Evolutionary conservation across 1,140 invertebrate species (phyloP).

Genomic region (Idris sp.): DNA sequence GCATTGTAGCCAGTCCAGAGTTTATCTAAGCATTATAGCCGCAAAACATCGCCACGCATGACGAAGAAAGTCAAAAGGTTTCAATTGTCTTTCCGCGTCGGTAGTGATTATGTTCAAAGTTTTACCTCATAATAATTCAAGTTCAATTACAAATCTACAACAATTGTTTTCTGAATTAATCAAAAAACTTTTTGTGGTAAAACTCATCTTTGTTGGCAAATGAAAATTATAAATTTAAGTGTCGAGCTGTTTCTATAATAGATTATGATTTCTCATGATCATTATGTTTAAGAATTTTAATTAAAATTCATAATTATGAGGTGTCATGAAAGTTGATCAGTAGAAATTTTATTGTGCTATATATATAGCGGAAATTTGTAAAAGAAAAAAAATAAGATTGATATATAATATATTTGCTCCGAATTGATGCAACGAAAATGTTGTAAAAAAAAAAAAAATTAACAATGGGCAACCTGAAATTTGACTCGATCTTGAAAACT

Average conservation of each 20-base stretch:
- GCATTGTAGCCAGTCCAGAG: constrained; percentile 2
- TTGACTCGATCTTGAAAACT: not conserved
- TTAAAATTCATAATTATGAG: constrained; percentile 34
- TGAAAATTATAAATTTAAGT: not conserved
- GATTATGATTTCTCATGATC: constrained; percentile 36
- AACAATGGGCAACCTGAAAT: not conserved
- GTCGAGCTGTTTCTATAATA: constrained; percentile 7
- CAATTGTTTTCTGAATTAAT: not conserved
- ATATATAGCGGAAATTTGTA: no score
- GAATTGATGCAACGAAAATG: not conserved
- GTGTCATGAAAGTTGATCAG: constrained; percentile 47
- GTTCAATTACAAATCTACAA: no score
- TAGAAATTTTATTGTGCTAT: constrained; percentile 31
- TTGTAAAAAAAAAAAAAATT: not conserved
- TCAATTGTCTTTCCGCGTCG: constrained; percentile 44
- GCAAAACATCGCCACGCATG: constrained; percentile 44
- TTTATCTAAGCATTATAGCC: constrained; percentile 29
- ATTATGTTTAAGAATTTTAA: constrained; percentile 29
- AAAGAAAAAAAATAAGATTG: no score
- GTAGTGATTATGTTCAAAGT: constrained; percentile 16
- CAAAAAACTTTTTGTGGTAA: not conserved
- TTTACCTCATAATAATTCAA: no score
- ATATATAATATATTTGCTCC: not conserved
- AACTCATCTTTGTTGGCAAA: not conserved
- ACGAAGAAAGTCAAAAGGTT: constrained; percentile 49